Conservation (phyloP, 2,113 vertebrate species). For the Progne subis region DNA sequence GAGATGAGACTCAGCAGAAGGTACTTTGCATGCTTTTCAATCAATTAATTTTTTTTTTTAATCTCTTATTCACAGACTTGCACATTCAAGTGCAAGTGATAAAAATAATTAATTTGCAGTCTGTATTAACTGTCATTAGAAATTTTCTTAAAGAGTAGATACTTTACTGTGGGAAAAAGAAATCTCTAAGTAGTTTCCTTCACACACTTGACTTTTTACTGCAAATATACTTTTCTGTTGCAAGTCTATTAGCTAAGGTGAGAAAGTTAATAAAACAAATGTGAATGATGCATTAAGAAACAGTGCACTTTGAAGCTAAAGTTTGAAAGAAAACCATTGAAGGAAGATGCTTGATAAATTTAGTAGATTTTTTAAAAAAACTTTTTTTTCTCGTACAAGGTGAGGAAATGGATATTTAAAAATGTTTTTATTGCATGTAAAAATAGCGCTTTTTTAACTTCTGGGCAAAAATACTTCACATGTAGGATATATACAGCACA, state of each 20-base stretch:
- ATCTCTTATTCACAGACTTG: neutral
- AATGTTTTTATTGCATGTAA: neutral
- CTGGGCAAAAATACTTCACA: neutral
- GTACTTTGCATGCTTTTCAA: neutral
- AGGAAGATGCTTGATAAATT: neutral
- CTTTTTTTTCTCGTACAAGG: neutral
- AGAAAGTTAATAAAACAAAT: neutral
- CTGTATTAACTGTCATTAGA: neutral
- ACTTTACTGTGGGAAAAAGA: neutral
- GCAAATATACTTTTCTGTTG: neutral
- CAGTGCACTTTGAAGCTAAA: neutral
- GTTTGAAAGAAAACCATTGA: neutral
- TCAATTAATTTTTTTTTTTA: neutral
- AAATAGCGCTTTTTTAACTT: slow-evolving; percentile 1
- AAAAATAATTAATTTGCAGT: neutral
- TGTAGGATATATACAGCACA: neutral
- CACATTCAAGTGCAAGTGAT: neutral
- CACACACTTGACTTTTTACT: neutral
- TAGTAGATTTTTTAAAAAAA: neutral
- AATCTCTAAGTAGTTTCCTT: neutral
- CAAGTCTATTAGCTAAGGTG: neutral
- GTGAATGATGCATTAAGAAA: neutral
- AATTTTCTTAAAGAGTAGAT: neutral
- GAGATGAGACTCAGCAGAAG: neutral
- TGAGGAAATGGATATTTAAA: neutral